Evolutionary conservation across 1,140 invertebrate genomes (phyloP), one percentile per base, ranked within the genome.

Genomic region (Formica selysi): DNA sequence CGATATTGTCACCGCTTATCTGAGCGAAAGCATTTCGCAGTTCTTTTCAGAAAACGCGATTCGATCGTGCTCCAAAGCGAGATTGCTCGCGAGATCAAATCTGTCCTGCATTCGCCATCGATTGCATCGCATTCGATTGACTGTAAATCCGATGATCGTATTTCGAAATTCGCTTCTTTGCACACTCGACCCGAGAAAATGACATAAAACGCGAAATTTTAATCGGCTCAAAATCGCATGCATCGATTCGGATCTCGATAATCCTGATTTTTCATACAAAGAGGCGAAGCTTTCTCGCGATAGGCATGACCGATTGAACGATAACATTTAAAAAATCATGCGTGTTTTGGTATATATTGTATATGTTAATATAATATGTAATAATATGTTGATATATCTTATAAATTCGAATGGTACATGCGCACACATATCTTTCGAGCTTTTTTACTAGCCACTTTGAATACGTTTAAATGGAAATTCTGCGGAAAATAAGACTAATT

Each of bases 21-120:
- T 13, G 8, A 26, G 29, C 29, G 7, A 38, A 41, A 64, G 59
- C 38, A 6, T 32, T 67, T 51, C 29, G 16, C 38, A 76, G 38
- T 38, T 67, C n/a, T 38, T 51, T 26, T 19, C 11, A 38, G 19
- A n/a, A 48, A 67, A 79, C 51, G 62, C 32, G 76, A 79, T 26
- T 67, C 59, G 61, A 67, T 67, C 32, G 36, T 38, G 32, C 19
- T n/a, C 2, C 61, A 7, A 7, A 51, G 62, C 59, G 62, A 67
- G 44, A 79, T 79, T 67, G 29, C 1, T 19, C 29, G 16, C 44
- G 61, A 22, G 29, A 68, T 57, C n/a, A 38, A 79, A 68, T 79
- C 48, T 64, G 38, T 78, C 32, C 29, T 36, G 48, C 7, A 8
- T 68, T 54, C 32, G 44, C 38, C 29, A 16, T 51, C 76, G 32